Base-by-base conservation (phyloP, 1,140 invertebrate species). In the Drosophila arizonae region DNA sequence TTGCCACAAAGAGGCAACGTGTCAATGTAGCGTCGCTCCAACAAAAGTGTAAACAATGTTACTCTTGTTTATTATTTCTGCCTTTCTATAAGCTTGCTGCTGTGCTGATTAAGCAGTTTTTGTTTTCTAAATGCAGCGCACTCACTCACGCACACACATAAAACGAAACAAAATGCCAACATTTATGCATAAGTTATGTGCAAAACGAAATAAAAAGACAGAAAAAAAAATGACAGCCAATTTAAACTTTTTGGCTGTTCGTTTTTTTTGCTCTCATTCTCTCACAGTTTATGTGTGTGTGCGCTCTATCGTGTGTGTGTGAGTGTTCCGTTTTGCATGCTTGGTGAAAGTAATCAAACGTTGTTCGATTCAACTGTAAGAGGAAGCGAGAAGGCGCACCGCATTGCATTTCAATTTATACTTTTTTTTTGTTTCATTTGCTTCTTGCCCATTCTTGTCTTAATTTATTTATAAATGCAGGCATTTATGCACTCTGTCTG, bases 31-130 rank as follows among this genome's bases (percentile, higher is more conserved):
- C 64, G 61, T 66, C 68, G 46, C 43, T 70, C 71, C 71, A 68
- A 43, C 52, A 64, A 76, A 75, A 87, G 76, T 88, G 85, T 87
- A 87, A 87, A 89, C 84, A 87, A 87, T 84, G 63, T 71, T 84
- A 65, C 50, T 63, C 50, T 63, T 68, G 55, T 67, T 80, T 82
- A 77, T 74, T 66, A 72, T 55, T 66, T 50, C 33, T 24, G 46
- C 24, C 41, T 58, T 71, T 52, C 17, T 36, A 46, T 67, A 41
- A 30, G 62, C 41, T 15, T 39, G 39, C 61, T 17, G 43, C 70
- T 74, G 62, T 74, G 81, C 72, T 79, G 71, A 87, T 76, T 78
- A 64, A 75, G 52, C 74, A 48, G 6, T 63, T 77, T 73, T 24
- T 24, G 21, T 24, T 24, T 79, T 66, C 64, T 50, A 85, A 80